Conservation (phyloP, 1,140 invertebrate species). For the Bombus soroeensis region DNA sequence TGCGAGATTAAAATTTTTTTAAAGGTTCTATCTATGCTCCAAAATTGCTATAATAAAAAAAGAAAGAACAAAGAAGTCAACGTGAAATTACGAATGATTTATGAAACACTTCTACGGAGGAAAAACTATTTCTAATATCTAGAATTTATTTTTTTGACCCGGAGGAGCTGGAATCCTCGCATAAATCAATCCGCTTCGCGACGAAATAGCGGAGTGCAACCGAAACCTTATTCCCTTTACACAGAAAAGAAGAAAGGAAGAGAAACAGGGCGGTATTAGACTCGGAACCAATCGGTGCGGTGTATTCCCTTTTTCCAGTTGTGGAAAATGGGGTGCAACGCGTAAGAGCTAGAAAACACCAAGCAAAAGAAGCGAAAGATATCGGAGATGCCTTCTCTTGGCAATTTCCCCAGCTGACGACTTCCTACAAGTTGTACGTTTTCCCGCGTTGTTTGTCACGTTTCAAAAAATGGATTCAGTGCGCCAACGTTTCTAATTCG, state of each 20-base stretch:
- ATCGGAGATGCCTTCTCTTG: conserved; percentile 30
- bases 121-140: neutral
- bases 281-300: conserved; percentile 59
- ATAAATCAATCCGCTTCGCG: neutral
- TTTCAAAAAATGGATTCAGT: neutral
- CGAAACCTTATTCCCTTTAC: conserved; percentile 58
- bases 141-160: neutral
- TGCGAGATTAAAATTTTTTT: too few species aligned
- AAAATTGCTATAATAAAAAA: too few species aligned
- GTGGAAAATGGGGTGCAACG: conserved; percentile 3
- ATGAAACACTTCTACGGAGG: neutral
- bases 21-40: too few species aligned
- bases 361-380: conserved; percentile 33
- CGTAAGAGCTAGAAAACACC: neutral
- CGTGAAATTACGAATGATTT: neutral
- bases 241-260: conserved; percentile 25
- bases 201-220: conserved; percentile 45
- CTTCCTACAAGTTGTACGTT: neutral
- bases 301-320: conserved; percentile 36
- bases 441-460: neutral
- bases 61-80: too few species aligned
- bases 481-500: neutral
- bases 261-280: conserved; percentile 2
- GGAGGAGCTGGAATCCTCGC: neutral
- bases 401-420: conserved; percentile 35